Conservation (phyloP, 1,140 invertebrate genomes). For the Platyura marginata region DNA sequence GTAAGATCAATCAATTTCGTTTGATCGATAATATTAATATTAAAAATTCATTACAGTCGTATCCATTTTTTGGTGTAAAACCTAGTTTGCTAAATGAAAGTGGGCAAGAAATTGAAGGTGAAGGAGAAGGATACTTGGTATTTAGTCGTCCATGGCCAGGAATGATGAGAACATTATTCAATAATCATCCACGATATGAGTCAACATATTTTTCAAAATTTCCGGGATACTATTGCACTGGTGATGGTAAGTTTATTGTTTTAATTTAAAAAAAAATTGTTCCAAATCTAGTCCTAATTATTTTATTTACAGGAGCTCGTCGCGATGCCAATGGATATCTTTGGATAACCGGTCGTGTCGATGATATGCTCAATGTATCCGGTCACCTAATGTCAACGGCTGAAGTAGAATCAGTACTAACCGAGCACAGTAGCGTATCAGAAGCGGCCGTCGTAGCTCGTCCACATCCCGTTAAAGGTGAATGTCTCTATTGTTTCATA, state of each 20-base stretch:
- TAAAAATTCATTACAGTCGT: conserved; percentile 51
- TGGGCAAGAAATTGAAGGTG: conserved; percentile 69
- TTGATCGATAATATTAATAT: no score
- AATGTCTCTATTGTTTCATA: conserved; percentile 93
- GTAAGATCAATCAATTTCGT: conserved; percentile 44
- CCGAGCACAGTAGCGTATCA: conserved; percentile 63
- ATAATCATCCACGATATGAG: conserved; percentile 84
- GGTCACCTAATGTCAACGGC: conserved; percentile 95
- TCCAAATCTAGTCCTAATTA: neutral
- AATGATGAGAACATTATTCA: conserved; percentile 87
- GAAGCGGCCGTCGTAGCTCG: conserved; percentile 92
- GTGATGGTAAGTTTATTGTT: conserved; percentile 57
- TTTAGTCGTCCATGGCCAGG: conserved; percentile 92
- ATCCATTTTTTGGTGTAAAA: conserved; percentile 92
- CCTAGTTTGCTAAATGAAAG: conserved; percentile 76
- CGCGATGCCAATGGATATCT: conserved; percentile 87
- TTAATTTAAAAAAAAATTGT: neutral
- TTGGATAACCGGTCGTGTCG: conserved; percentile 92
- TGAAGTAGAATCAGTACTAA: conserved; percentile 81
- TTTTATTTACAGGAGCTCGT: conserved; percentile 45
- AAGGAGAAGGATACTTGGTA: conserved; percentile 85
- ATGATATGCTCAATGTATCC: conserved; percentile 97
- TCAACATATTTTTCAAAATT: conserved; percentile 92
- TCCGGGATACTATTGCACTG: conserved; percentile 90
- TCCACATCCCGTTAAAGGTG: conserved; percentile 85